Conservation (phyloP, 2,888 invertebrate genomes). For the Zhuqinia jingwanae region DNA sequence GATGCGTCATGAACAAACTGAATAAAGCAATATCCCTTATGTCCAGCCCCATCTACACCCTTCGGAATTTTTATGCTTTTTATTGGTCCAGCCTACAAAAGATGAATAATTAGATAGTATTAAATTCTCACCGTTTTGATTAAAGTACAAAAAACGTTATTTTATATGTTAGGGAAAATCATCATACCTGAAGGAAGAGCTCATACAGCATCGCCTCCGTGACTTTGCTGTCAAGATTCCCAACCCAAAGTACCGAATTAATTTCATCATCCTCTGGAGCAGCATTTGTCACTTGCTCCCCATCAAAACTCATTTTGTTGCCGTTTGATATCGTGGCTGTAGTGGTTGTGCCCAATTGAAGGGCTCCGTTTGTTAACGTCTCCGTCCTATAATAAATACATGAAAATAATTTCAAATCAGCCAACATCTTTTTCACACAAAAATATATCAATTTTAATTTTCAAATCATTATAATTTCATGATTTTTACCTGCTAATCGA, state of each 20-base stretch:
- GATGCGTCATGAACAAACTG: slow-evolving; percentile 78
- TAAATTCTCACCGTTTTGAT: background rate
- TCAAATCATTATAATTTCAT: background rate
- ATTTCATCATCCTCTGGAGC: slow-evolving; percentile 77
- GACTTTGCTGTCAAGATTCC: slow-evolving; percentile 79
- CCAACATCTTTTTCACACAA: background rate
- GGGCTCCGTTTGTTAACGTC: slow-evolving; percentile 70
- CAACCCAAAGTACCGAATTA: slow-evolving; percentile 78
- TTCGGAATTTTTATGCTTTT: slow-evolving; percentile 79
- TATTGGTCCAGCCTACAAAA: slow-evolving; percentile 79
- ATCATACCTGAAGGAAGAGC: slow-evolving; percentile 78
- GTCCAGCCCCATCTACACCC: slow-evolving; percentile 77
- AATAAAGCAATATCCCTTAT: slow-evolving; percentile 78
- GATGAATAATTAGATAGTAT: background rate
- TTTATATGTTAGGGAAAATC: too few relatives aligned
- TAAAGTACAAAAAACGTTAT: too few relatives aligned
- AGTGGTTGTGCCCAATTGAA: slow-evolving; percentile 66
- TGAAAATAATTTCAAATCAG: background rate
- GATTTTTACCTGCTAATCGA: background rate
- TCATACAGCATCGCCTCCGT: slow-evolving; percentile 79
- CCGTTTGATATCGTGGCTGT: slow-evolving; percentile 66
- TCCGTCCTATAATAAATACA: slow-evolving; percentile 48
- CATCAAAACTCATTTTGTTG: slow-evolving; percentile 76
- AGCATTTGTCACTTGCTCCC: slow-evolving; percentile 63
- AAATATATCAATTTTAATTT: too few relatives aligned